Base-by-base conservation (phyloP, 1,140 invertebrate species). In the Heterodera carotae region DNA sequence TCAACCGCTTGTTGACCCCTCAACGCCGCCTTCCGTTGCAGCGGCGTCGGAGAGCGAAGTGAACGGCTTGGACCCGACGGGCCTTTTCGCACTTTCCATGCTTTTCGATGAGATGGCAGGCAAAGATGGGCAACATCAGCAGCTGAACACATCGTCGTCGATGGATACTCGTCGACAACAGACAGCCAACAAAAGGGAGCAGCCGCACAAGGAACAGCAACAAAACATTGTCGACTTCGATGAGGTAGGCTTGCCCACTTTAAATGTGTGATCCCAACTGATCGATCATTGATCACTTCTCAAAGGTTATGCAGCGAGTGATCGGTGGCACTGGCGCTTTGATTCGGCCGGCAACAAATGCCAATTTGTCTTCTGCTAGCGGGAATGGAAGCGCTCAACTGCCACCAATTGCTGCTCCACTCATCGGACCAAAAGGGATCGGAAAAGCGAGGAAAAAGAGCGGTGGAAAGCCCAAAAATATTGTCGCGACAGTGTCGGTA, bases 281-380 rank as follows among this genome's bases (percentile, higher is more conserved):
- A n/a, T n/a, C n/a, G n/a, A n/a, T n/a, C n/a, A n/a, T n/a, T n/a
- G n/a, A n/a, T n/a, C n/a, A n/a, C 27, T 31, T 34, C 8, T 69
- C 10, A 15, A 70, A 70, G 69, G 69, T 71, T 31, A 74, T 74
- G 72, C 72, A 74, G 39, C 72, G 72, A 7, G 72, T 74, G 27
- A 74, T 74, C 34, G 56, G 72, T 27, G 72, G 72, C 43, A 74
- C 64, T 59, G 31, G 33, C 12, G 69, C 33, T 15, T 56, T 18
- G 27, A 29, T 39, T 56, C 69, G 29, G 22, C 10, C 34, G 18
- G 27, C 36, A 3, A 29, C 36, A 31, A 34, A 36, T 15, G 39
- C 33, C 25, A 62, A n/a, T n/a, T n/a, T n/a, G n/a, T n/a, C 27
- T 29, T 27, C 36, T 31, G 56, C 29, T 15, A n/a, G 39, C n/a